Evolutionary conservation across 2,113 vertebrate species (phyloP), one percentile per base, ranked within the genome.

Genomic region (Pampusana beccarii): DNA sequence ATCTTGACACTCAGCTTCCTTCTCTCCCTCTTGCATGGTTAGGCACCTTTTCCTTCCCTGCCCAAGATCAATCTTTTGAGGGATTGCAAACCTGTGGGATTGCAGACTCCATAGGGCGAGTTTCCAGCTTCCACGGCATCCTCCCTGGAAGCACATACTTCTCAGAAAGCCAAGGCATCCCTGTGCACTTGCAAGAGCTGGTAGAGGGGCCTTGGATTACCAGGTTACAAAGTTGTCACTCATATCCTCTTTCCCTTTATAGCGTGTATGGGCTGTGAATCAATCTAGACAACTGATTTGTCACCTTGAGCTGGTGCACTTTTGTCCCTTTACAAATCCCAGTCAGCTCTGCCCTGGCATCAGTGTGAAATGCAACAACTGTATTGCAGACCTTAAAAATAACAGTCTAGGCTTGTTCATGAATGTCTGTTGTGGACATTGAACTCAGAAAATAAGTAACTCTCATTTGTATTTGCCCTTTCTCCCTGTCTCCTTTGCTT

Each of bases 401-500:
- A 92, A 92, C 79, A 71, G 38, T 48, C 60, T 34, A 73, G 64
- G 26, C 38, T 92, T 80, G 56, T 40, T 74, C 61, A 15, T 64
- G 75, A 93, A 86, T 73, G 64, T 29, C 50, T 74, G 38, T 77
- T 88, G 88, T 71, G 77, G 61, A 67, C 75, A 86, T 16, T 79
- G 80, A 95, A 74, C 80, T 79, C 53, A 65, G 69, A 91, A 93
- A 91, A 91, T 40, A 84, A 44, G 51, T 69, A 78, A 80, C 16
- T 85, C 53, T 85, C 67, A 54, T 51, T 91, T 57, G 79, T 46
- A 23, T 80, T 94, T 86, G 44, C 61, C 72, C 77, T 91, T 93
- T 92, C 65, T 94, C 50, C 40, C 28, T 33, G 40, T 12, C 50
- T 91, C 72, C 60, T 96, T 95, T 92, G n/a, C 88, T 96, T 91